Conservation (phyloP, 2,797 vertebrate genomes). For the Paramormyrops hopkinsi region DNA sequence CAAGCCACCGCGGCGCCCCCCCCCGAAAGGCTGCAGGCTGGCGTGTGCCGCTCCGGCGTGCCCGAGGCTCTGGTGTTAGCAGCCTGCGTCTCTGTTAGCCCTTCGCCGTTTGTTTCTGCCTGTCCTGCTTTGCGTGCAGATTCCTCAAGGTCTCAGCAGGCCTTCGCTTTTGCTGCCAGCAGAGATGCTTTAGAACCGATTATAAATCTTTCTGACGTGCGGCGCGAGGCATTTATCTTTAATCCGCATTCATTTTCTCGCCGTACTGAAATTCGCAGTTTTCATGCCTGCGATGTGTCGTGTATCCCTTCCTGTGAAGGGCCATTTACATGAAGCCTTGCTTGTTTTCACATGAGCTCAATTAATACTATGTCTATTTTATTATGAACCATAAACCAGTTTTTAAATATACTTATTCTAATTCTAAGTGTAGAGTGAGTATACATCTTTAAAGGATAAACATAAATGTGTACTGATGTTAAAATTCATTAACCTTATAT, state of each 20-base stretch:
- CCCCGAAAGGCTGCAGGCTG: neutral
- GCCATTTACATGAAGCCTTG: neutral
- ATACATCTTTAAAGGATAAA: neutral
- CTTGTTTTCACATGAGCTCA: neutral
- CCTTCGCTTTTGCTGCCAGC: neutral
- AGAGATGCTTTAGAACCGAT: neutral
- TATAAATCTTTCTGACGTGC: conserved; percentile 12
- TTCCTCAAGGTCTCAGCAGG: conserved; percentile 13
- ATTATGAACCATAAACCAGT: neutral
- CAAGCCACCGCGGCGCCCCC: neutral
- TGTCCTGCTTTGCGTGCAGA: conserved; percentile 8
- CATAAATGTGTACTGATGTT: neutral
- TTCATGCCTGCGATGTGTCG: neutral
- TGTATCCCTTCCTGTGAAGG: neutral
- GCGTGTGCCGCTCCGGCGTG: neutral
- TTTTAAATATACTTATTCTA: neutral
- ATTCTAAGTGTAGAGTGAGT: neutral
- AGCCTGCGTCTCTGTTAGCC: neutral
- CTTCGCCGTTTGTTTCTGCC: neutral
- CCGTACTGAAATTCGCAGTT: neutral
- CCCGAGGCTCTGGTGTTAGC: neutral
- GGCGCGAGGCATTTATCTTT: neutral
- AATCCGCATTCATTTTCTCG: conserved; percentile 1
- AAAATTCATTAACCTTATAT: neutral
- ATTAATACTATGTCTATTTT: neutral